phyloP scores from a whole-genome alignment of 2,888 invertebrate species.

The Plebejus argus region DNA sequence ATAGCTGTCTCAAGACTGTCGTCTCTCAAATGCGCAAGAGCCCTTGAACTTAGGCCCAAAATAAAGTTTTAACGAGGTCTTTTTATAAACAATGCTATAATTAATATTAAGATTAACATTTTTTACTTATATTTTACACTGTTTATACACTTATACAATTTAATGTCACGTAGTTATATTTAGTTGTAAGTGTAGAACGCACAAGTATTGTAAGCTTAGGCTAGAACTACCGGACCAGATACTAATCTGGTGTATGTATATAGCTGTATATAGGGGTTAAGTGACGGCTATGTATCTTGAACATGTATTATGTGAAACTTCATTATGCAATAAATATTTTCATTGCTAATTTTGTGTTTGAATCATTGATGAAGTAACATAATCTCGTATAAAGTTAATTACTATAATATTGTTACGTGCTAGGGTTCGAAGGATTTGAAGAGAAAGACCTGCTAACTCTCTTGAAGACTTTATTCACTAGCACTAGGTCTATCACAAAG shows the following conservation, averaged over 20 bases:
- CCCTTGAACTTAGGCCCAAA: neutral
- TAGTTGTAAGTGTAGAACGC: conserved; percentile 23
- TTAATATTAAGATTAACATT: neutral
- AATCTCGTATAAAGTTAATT: too few relatives aligned
- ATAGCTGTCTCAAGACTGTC: too few relatives aligned
- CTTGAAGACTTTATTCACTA: too few relatives aligned
- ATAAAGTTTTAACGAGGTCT: neutral
- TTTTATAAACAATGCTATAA: neutral
- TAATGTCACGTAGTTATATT: conserved; percentile 5
- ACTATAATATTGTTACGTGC: too few relatives aligned
- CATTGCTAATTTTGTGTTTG: conserved; percentile 14
- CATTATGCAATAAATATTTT: conserved; percentile 19
- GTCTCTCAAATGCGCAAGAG: neutral
- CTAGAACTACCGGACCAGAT: neutral
- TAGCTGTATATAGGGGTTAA: conserved; percentile 14
- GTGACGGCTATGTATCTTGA: conserved; percentile 24
- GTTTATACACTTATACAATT: conserved; percentile 11
- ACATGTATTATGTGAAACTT: conserved; percentile 10
- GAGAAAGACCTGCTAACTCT: too few relatives aligned
- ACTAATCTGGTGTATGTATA: neutral
- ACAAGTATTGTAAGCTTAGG: conserved; percentile 2
- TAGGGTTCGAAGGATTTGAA: too few relatives aligned
- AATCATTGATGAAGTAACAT: neutral
- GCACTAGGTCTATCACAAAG: too few relatives aligned
- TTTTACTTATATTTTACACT: conserved; percentile 1